These are phyloP conservation scores for Pentalonia nigronervosa DNA, from an alignment of 1,140 invertebrate genomes.

Conservation along the genomic window DNA sequence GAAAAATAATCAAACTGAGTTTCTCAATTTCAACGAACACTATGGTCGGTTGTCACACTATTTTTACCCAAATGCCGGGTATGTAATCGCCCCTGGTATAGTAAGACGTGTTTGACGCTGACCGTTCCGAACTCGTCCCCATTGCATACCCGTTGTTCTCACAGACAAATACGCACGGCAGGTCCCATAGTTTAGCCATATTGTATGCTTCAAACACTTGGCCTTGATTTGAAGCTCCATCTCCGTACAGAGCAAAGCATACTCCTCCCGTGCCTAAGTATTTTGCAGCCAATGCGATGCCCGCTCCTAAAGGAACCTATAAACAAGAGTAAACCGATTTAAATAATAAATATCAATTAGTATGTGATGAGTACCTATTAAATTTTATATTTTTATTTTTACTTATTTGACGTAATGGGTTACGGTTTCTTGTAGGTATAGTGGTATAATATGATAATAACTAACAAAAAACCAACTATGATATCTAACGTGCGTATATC, in stretches of 20 bases:
- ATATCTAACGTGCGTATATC: no score
- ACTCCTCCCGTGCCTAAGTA: slow-evolving; percentile 84
- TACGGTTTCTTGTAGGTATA: no score
- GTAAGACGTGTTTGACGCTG: slow-evolving; percentile 88
- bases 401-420: no score
- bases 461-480: no score
- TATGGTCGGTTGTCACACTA: neutral
- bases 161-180: slow-evolving; percentile 94
- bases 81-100: slow-evolving; percentile 94
- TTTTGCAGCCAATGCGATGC: slow-evolving; percentile 90
- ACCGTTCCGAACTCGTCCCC: slow-evolving; percentile 89
- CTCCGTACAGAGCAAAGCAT: slow-evolving; percentile 89
- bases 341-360: neutral
- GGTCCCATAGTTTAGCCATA: slow-evolving; percentile 86
- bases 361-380: no score
- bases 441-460: no score
- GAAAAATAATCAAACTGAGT: neutral
- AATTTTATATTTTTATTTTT: no score
- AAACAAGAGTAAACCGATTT: slow-evolving; percentile 59
- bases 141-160: slow-evolving; percentile 99
- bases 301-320: slow-evolving; percentile 95
- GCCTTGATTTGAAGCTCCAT: slow-evolving; percentile 97
- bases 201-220: slow-evolving; percentile 84
- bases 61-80: slow-evolving; percentile 79
- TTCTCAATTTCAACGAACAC: neutral